A percentile compares a stretch with the other conserved stretches of the same genome.
These are phyloP conservation scores for Hippoglossus stenolepis DNA, from an alignment of 2,113 vertebrate species.

Conservation along the genomic window DNA sequence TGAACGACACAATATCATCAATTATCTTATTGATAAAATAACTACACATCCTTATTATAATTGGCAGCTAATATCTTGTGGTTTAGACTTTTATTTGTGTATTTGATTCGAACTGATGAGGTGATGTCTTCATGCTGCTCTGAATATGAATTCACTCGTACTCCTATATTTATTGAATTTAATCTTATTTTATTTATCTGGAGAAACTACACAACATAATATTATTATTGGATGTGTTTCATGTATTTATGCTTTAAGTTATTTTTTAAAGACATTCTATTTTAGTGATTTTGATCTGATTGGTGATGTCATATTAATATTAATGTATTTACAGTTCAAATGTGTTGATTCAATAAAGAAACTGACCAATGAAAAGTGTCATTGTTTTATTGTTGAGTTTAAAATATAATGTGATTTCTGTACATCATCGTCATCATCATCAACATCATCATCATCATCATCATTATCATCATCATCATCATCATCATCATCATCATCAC, in stretches of 20 bases:
- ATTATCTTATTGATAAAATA: too few relatives aligned
- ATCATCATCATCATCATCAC: constrained; percentile 41
- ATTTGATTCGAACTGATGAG: neutral
- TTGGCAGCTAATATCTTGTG: too few relatives aligned
- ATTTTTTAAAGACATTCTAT: constrained; percentile 41
- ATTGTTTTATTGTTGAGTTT: constrained; percentile 63
- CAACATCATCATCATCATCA: constrained; percentile 10
- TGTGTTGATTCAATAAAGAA: constrained; percentile 37
- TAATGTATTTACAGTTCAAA: constrained; percentile 53
- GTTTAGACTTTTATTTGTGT: too few relatives aligned
- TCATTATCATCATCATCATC: too few relatives aligned
- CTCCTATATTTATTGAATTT: neutral
- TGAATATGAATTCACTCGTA: too few relatives aligned
- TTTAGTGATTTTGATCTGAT: constrained; percentile 50
- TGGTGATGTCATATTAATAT: constrained; percentile 14
- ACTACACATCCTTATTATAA: too few relatives aligned
- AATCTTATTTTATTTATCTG: neutral
- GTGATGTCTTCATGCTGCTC: neutral
- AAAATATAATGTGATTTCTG: constrained; percentile 83
- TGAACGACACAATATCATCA: too few relatives aligned
- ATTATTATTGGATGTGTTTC: neutral
- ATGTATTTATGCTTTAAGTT: constrained; percentile 39
- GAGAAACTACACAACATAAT: constrained; percentile 7
- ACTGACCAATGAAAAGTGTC: constrained; percentile 14
- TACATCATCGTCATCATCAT: constrained; percentile 69